Percentiles rank a stretch among this genome's conserved stretches.
Evolutionary conservation across 2,888 invertebrate species (phyloP).

Genomic region (Lasioglossum vierecki): DNA sequence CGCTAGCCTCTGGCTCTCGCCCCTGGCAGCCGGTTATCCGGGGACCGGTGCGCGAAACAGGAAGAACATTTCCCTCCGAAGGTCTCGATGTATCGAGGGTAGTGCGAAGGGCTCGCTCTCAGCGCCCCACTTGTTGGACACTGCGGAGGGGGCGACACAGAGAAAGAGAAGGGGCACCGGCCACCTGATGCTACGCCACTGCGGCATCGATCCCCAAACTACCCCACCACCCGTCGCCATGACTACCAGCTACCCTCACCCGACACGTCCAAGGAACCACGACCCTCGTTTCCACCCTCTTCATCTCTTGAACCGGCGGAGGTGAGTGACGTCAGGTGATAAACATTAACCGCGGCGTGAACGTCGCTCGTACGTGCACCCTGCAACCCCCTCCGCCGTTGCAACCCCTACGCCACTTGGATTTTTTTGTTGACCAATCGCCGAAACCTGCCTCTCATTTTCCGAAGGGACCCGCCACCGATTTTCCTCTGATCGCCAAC

Average conservation of each 20-base stretch:
- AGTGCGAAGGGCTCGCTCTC: slow-evolving; percentile 21
- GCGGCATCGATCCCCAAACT: slow-evolving; percentile 83
- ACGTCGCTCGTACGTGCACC: slow-evolving; percentile 24
- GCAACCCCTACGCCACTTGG: background rate
- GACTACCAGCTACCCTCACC: slow-evolving; percentile 75
- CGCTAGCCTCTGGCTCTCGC: background rate
- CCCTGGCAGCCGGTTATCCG: background rate
- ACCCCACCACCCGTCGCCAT: slow-evolving; percentile 74
- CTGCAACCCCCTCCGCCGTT: background rate
- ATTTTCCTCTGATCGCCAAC: background rate
- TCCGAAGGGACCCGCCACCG: background rate
- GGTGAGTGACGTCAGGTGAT: slow-evolving; percentile 75
- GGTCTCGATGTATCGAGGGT: slow-evolving; percentile 14
- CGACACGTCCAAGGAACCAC: slow-evolving; percentile 66
- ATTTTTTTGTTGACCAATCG: slow-evolving; percentile 33
- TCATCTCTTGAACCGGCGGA: slow-evolving; percentile 41
- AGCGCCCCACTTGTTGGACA: slow-evolving; percentile 69
- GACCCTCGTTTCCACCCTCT: slow-evolving; percentile 46
- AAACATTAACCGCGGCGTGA: slow-evolving; percentile 70
- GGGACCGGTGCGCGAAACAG: background rate
- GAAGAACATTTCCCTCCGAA: background rate
- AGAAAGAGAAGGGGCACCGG: slow-evolving; percentile 53
- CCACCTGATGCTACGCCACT: slow-evolving; percentile 83
- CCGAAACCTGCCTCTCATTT: background rate
- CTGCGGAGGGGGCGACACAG: slow-evolving; percentile 10